Evolutionary conservation across 2,888 invertebrate species (phyloP).

Genomic region (Zelleria hepariella): DNA sequence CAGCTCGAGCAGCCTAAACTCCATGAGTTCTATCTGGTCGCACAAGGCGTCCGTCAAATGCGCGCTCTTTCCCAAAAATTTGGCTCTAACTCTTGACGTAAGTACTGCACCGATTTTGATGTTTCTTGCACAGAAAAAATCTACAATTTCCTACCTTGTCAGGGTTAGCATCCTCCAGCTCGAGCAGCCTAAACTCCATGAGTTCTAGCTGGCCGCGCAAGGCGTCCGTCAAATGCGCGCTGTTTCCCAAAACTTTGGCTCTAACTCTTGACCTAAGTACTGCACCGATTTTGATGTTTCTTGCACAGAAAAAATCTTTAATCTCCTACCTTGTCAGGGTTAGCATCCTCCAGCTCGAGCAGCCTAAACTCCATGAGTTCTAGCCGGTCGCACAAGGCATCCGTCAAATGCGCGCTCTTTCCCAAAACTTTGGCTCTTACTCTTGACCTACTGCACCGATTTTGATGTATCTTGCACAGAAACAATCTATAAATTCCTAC

Average conservation of each 20-base stretch:
- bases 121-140: background rate
- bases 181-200: slow-evolving; percentile 83
- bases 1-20: background rate
- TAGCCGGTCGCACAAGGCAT: slow-evolving; percentile 82
- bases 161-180: slow-evolving; percentile 77
- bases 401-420: slow-evolving; percentile 72
- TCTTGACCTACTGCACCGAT: background rate
- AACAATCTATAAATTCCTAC: too few species aligned
- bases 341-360: slow-evolving; percentile 80
- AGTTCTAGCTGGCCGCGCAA: slow-evolving; percentile 84
- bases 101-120: background rate
- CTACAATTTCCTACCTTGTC: background rate
- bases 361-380: slow-evolving; percentile 85
- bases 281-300: too few species aligned
- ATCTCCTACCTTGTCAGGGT: slow-evolving; percentile 25
- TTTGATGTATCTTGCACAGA: too few species aligned
- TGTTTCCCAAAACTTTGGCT: too few species aligned
- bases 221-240: slow-evolving; percentile 75
- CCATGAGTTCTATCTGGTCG: slow-evolving; percentile 80
- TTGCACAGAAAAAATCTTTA: too few species aligned
- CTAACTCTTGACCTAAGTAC: too few species aligned
- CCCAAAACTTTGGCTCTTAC: too few species aligned
- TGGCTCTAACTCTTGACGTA: background rate
- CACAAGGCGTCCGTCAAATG: slow-evolving; percentile 76
- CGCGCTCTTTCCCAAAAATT: too few species aligned